Evolutionary conservation across 2,113 vertebrate species (phyloP).

Genomic region (Cottus gobio): DNA sequence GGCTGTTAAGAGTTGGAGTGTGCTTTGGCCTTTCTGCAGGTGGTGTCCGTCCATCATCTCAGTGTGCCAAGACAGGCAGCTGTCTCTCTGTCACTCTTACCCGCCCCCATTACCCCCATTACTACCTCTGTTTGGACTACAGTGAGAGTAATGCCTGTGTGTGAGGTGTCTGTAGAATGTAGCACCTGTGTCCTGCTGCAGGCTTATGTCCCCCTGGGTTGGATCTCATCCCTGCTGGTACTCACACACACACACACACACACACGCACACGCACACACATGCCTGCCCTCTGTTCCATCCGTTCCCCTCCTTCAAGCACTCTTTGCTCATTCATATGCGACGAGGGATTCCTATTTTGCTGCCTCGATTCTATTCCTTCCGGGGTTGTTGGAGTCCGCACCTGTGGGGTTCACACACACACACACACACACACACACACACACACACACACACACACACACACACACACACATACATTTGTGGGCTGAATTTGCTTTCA

Average conservation of each 20-base stretch:
- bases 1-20: background rate
- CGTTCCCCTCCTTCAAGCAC: slow-evolving; percentile 33
- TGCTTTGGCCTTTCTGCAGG: slow-evolving; percentile 37
- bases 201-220: slow-evolving; percentile 27
- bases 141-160: slow-evolving; percentile 34
- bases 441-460: background rate
- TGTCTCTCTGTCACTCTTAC: slow-evolving; percentile 21
- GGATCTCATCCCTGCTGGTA: slow-evolving; percentile 45
- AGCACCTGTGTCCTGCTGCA: slow-evolving; percentile 58
- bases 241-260: background rate
- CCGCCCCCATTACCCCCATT: background rate
- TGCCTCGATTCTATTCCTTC: slow-evolving; percentile 64
- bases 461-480: slow-evolving; percentile 13
- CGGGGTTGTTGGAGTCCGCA: slow-evolving; percentile 52
- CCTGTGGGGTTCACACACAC: slow-evolving; percentile 51
- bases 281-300: slow-evolving; percentile 5
- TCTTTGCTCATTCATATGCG: slow-evolving; percentile 68
- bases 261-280: background rate
- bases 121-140: slow-evolving; percentile 30
- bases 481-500: slow-evolving; percentile 38
- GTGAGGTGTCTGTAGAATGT: slow-evolving; percentile 34
- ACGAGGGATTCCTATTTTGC: slow-evolving; percentile 57
- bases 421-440: background rate
- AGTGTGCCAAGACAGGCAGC: slow-evolving; percentile 30
- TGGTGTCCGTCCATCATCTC: slow-evolving; percentile 34